A percentile compares a stretch with the other conserved stretches of the same genome.
Conservation (phyloP, 1,140 invertebrate species). For the Caenorhabditis elegans region WBcel235 BX284604.4:6373501-6374000, state of each 20-base stretch:
- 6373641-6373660: not conserved
- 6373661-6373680: not conserved
- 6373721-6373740: not conserved
- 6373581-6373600: not conserved
- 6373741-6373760: not conserved
- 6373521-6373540: not conserved
- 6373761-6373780: not conserved
- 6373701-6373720: not conserved
- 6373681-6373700: not conserved
- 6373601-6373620: not conserved
- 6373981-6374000: not conserved
- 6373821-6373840: not conserved
- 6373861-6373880: not conserved
- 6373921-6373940: conserved; percentile 6
- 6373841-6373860: not conserved
- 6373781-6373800: not conserved
- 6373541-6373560: not conserved
- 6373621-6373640: not conserved
- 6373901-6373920: conserved; percentile 2
- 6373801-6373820: not conserved
- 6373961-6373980: not conserved
- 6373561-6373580: not conserved
- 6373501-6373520: not conserved
- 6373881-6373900: not conserved
- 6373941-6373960: not conserved